Evolutionary conservation across 2,888 invertebrate species (phyloP), one percentile per base, ranked within the genome.

Genomic region (Hyposoter dolosus): DNA sequence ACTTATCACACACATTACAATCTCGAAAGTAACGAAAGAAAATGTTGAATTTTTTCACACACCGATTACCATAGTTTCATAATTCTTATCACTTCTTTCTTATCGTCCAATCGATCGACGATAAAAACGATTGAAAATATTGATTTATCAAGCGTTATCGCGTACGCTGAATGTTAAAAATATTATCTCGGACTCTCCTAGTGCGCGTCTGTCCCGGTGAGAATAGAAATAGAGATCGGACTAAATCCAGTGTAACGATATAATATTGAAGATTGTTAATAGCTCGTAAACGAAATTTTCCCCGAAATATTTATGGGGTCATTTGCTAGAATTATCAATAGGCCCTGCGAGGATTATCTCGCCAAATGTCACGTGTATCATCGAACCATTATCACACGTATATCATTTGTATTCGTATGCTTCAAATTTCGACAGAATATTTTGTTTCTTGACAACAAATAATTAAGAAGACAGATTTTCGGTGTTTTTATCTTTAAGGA

Each of bases 391-490:
- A 17, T 82, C 10, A 12, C 35, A 75, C 80, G 40, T 53, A 28
- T 81, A 80, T 71, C 23, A 68, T 81, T 53, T 56, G n/a, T 83
- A 66, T 71, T 78, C 53, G 56, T 63, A 45, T 40, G 74, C 56
- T 75, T 72, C 63, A 43, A 85, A 66, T 71, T 75, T 66, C 78
- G 81, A 77, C n/a, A 5, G 45, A 68, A 69, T 63, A 35, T 56
- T 80, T 74, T 74, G 66, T 72, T 15, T 68, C 23, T 86, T 81
- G 72, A 80, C 56, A 81, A 88, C 85, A 84, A 86, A 86, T 79
- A 87, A 15, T 17, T n/a, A 12, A 28, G 43, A 23, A 68, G 80
- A 83, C 68, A 83, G 75, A 87, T 66, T 77, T 65, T 68, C 53
- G 79, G 68, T 77, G 69, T 76, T 68, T 50, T 63, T 77, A 53